phyloP scores from a whole-genome alignment of 2,888 invertebrate genomes.

The Ophion ventricosus region DNA sequence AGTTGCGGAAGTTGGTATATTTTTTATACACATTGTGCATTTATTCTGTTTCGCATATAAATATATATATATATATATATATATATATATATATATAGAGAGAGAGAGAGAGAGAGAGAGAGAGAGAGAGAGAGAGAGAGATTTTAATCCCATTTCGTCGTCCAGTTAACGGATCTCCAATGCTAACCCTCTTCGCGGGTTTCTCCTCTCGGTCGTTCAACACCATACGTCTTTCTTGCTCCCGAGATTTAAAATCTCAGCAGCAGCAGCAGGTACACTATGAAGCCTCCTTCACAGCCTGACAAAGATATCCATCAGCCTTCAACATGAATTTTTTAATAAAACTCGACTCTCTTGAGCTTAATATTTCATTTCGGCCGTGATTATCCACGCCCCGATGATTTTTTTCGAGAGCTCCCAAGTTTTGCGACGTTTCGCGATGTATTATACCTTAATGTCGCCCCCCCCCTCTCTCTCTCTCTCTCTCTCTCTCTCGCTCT shows the following conservation, averaged over 20 bases:
- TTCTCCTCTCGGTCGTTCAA: slow-evolving; percentile 27
- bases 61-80: no score
- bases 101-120: no score
- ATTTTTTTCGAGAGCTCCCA: slow-evolving; percentile 70
- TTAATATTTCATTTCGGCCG: slow-evolving; percentile 78
- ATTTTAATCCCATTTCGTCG: slow-evolving; percentile 12
- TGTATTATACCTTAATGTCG: slow-evolving; percentile 27
- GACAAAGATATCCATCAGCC: slow-evolving; percentile 79
- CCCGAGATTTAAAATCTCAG: slow-evolving; percentile 59
- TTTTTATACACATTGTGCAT: no score
- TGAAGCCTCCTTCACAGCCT: slow-evolving; percentile 56
- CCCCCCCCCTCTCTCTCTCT: slow-evolving; percentile 2
- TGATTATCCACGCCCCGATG: slow-evolving; percentile 76
- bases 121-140: neutral
- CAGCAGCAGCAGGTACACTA: slow-evolving; percentile 41
- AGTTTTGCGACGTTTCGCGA: slow-evolving; percentile 33
- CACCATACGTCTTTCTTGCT: slow-evolving; percentile 26
- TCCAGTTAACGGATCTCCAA: slow-evolving; percentile 22
- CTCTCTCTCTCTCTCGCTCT: neutral
- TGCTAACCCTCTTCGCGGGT: slow-evolving; percentile 16
- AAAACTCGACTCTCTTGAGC: slow-evolving; percentile 76
- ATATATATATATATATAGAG: no score
- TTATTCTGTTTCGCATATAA: no score
- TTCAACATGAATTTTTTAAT: slow-evolving; percentile 80
- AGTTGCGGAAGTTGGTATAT: no score